Evolutionary conservation across 2,888 invertebrate species (phyloP).

Genomic region (Drosophila meridiana): DNA sequence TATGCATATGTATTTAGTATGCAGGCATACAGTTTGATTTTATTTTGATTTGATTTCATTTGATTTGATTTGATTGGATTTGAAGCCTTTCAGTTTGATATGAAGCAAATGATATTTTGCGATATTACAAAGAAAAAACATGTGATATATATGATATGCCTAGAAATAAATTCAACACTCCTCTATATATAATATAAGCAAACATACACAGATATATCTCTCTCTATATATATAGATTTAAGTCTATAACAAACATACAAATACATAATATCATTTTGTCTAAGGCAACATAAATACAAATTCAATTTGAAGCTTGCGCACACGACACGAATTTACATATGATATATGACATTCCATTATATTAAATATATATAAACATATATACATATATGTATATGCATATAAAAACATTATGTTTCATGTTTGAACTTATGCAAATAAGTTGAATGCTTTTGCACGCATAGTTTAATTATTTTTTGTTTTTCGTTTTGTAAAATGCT

Average conservation of each 20-base stretch:
- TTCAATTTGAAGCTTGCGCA: constrained; percentile 60
- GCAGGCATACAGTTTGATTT: constrained; percentile 18
- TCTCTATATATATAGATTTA: constrained; percentile 32
- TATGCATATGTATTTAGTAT: constrained; percentile 26
- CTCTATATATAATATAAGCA: constrained; percentile 37
- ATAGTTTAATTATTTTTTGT: constrained; percentile 44
- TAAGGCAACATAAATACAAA: constrained; percentile 63
- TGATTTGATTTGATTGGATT: constrained; percentile 4
- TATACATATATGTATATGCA: constrained; percentile 23
- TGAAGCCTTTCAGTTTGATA: constrained; percentile 64
- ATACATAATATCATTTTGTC: constrained; percentile 59
- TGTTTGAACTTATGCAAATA: constrained; percentile 37
- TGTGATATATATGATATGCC: constrained; percentile 67
- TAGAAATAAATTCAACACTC: constrained; percentile 76
- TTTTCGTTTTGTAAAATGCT: constrained; percentile 81
- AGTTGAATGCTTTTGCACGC: constrained; percentile 48
- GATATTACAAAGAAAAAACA: constrained; percentile 58
- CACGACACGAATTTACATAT: constrained; percentile 45
- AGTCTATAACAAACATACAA: constrained; percentile 64
- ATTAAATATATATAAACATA: constrained; percentile 14
- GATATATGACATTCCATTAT: constrained; percentile 17
- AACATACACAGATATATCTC: constrained; percentile 28
- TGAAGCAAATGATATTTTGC: constrained; percentile 72
- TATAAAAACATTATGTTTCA: constrained; percentile 61
- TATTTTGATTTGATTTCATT: constrained; percentile 34